A percentile compares a stretch with the other conserved stretches of the same genome.
Evolutionary conservation across 1,140 invertebrate species (phyloP).

Genomic region (Diorhabda elongata): DNA sequence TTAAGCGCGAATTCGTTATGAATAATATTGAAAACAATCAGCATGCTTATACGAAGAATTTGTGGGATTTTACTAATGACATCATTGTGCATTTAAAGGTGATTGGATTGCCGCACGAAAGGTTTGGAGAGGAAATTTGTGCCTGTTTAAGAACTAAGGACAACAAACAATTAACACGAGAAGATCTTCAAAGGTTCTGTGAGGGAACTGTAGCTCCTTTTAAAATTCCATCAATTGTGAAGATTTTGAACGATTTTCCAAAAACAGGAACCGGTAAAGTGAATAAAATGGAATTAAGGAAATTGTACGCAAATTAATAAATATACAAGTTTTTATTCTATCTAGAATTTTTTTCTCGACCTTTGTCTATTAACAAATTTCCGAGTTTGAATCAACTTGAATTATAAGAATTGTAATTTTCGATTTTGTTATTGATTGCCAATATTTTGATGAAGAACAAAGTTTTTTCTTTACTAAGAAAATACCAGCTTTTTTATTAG

Average conservation of each 20-base stretch:
- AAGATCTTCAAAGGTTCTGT: conserved; percentile 65
- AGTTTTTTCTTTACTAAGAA: no score
- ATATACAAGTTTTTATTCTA: not conserved
- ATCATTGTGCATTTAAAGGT: conserved; percentile 37
- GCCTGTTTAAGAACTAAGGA: conserved; percentile 58
- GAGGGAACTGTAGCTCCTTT: conserved; percentile 75
- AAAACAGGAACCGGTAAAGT: conserved; percentile 82
- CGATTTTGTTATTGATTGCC: no score
- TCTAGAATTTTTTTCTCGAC: no score
- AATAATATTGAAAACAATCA: no score
- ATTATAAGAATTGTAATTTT: no score
- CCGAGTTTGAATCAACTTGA: no score
- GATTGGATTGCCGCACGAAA: conserved; percentile 73
- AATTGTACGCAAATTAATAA: conserved; percentile 1
- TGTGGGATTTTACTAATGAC: no score
- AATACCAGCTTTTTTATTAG: no score
- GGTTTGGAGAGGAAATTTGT: conserved; percentile 85
- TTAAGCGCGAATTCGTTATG: no score
- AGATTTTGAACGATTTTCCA: conserved; percentile 69
- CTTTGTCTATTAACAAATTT: no score
- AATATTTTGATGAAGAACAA: no score
- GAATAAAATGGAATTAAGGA: conserved; percentile 59
- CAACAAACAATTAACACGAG: conserved; percentile 49
- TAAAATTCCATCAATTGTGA: conserved; percentile 77
- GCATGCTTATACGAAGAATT: no score